Evolutionary conservation across 35 echinoderm and acorn worm species (phyloP).

Genomic region (Apostichopus parvimensis): DNA sequence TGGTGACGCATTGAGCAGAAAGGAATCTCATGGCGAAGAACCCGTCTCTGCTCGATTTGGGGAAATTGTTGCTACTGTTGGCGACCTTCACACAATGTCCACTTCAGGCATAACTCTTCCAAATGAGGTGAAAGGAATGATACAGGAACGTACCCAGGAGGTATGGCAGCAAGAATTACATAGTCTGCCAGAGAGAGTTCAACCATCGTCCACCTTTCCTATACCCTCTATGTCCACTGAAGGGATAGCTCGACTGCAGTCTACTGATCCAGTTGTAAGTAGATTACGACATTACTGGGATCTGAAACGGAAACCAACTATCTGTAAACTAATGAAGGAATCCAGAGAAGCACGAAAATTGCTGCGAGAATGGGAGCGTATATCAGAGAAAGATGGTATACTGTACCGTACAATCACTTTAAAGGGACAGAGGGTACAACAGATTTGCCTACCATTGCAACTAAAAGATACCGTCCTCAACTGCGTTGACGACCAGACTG

Average conservation of each 20-base stretch:
- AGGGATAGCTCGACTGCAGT: not conserved
- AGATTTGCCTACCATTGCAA: slow-evolving; percentile 45
- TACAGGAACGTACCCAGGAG: no score
- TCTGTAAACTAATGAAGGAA: slow-evolving; percentile 20
- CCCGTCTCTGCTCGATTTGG: slow-evolving; percentile 16
- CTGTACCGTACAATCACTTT: slow-evolving; percentile 29
- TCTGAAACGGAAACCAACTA: not conserved
- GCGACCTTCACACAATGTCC: no score
- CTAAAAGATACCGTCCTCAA: slow-evolving; percentile 40
- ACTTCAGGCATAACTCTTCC: no score
- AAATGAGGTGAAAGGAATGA: not conserved
- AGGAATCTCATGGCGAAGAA: slow-evolving; percentile 46
- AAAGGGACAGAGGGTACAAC: not conserved
- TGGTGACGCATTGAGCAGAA: slow-evolving; percentile 66
- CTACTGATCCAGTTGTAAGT: not conserved
- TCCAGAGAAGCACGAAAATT: slow-evolving; percentile 23
- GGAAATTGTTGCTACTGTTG: not conserved
- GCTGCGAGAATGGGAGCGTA: slow-evolving; percentile 30
- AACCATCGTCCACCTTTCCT: no score
- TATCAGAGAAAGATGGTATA: slow-evolving; percentile 23
- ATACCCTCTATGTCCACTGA: not conserved
- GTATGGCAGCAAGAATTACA: no score
- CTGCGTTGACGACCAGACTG: slow-evolving; percentile 51
- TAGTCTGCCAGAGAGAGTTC: no score
- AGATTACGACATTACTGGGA: slow-evolving; percentile 2